Evolutionary conservation across 2,888 invertebrate species (phyloP).

Genomic region (Mythimna pallens): DNA sequence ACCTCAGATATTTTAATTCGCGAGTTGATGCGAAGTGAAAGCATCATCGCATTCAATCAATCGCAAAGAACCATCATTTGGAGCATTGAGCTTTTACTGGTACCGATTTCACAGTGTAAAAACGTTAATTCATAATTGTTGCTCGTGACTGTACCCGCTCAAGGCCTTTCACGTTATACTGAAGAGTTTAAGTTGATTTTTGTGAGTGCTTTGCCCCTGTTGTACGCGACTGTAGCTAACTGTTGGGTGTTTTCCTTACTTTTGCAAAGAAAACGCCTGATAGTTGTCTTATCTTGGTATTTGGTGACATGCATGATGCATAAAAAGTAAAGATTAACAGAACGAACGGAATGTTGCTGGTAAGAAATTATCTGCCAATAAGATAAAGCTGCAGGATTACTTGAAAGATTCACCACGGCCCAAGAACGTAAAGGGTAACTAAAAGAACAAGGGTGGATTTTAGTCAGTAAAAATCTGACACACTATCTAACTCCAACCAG

Average conservation of each 20-base stretch:
- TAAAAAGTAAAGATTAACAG: neutral
- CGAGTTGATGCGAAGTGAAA: slow-evolving; percentile 74
- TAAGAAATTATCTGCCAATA: neutral
- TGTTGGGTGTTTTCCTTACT: neutral
- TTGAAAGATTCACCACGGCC: too few species aligned
- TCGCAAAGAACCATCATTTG: slow-evolving; percentile 55
- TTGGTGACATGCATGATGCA: neutral
- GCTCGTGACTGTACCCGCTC: slow-evolving; percentile 52
- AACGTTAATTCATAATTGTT: slow-evolving; percentile 59
- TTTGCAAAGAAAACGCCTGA: neutral
- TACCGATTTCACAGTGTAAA: slow-evolving; percentile 60
- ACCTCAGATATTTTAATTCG: slow-evolving; percentile 76
- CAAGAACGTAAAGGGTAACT: too few species aligned
- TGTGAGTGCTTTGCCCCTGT: slow-evolving; percentile 39
- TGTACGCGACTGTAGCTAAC: slow-evolving; percentile 8
- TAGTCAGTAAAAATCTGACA: neutral
- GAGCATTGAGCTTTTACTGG: slow-evolving; percentile 60
- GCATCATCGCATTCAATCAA: slow-evolving; percentile 60
- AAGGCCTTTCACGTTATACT: slow-evolving; percentile 49
- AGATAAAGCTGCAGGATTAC: neutral
- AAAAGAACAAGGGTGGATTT: neutral
- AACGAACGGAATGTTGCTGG: neutral
- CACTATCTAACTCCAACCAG: neutral
- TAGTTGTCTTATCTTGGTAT: neutral
- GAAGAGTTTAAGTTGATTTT: slow-evolving; percentile 34